Percentiles rank a stretch among this genome's conserved stretches.
Evolutionary conservation across 2,888 invertebrate genomes (phyloP).

Genomic region (Acleris emargana): DNA sequence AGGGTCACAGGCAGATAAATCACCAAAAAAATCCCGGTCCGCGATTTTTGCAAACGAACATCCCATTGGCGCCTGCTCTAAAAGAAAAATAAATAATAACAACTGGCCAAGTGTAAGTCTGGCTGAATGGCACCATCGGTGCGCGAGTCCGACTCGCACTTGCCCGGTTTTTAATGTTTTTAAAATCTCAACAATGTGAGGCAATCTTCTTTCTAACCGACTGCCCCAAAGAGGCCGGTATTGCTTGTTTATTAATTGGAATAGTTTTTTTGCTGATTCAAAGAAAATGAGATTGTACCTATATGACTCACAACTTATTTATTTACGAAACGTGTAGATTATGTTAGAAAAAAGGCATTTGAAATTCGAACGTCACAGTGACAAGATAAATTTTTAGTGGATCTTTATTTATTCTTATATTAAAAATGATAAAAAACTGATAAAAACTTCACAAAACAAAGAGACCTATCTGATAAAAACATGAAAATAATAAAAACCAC

Average conservation of each 20-base stretch:
- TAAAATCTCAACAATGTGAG: too few species aligned
- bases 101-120: too few species aligned
- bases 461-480: not conserved
- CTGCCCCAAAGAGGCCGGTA: too few species aligned
- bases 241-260: not conserved
- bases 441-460: not conserved
- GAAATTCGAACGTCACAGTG: slow-evolving; percentile 28
- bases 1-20: too few species aligned
- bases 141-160: too few species aligned
- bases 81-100: too few species aligned
- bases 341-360: slow-evolving; percentile 14
- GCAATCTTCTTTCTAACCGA: too few species aligned
- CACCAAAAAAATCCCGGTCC: too few species aligned
- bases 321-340: slow-evolving; percentile 4
- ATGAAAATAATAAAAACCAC: not conserved
- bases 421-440: not conserved
- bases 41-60: too few species aligned
- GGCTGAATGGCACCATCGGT: too few species aligned
- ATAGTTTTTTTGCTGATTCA: not conserved
- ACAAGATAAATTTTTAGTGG: slow-evolving; percentile 16
- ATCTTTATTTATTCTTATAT: not conserved
- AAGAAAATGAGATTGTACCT: not conserved
- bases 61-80: too few species aligned
- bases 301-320: not conserved
- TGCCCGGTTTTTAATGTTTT: too few species aligned